Base-by-base conservation (phyloP, 53 echinoderm and acorn worm genomes). In the Luidia sarsii region DNA sequence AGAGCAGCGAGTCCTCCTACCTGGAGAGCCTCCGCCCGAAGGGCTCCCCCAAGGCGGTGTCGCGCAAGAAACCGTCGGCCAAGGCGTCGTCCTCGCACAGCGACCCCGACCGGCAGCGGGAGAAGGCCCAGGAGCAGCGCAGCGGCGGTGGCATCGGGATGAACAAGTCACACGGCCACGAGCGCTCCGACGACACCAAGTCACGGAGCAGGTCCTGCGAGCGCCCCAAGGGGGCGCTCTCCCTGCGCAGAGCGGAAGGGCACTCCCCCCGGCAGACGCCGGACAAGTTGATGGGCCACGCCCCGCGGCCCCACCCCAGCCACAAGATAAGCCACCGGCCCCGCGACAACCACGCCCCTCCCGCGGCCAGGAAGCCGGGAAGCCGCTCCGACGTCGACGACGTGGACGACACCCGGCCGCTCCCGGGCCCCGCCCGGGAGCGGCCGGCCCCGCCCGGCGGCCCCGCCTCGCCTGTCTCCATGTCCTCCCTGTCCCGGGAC, bases 1-100 rank as follows among this genome's bases (percentile, higher is more conserved):
- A 95, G 62, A 95, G 95, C 33, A 95, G 95, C 43, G 95, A 95
- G 50, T 95, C 95, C 0, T 91, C 92, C 10, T 86, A 69, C 34
- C 53, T 80, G 10, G 80, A 79, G 32, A 59, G 41, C 15, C 71
- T 70, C 33, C 57, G 62, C 33, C 20, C 49, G 2, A 70, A 71
- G 27, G 48, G 33, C 46, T 83, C 83, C 29, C 83, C 70, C 8
- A 67, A 83, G 46, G 41, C 38, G 7, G 19, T 83, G 0, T 7
- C 13, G 20, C 70, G 62, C 46, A 70, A 71, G 70, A 83, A 83
- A 14, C 70, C 59, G 6, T 62, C 59, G 6, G 48, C 60, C 24
- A 83, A 83, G 23, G 50, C 55, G 3, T 46, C 83, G 24, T 59
- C 77, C 29, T 31, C 77, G 20, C 61, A 64, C 14, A 71, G 71